Evolutionary conservation across 1,140 invertebrate genomes (phyloP).

Genomic region (Paraescarpia echinospica): DNA sequence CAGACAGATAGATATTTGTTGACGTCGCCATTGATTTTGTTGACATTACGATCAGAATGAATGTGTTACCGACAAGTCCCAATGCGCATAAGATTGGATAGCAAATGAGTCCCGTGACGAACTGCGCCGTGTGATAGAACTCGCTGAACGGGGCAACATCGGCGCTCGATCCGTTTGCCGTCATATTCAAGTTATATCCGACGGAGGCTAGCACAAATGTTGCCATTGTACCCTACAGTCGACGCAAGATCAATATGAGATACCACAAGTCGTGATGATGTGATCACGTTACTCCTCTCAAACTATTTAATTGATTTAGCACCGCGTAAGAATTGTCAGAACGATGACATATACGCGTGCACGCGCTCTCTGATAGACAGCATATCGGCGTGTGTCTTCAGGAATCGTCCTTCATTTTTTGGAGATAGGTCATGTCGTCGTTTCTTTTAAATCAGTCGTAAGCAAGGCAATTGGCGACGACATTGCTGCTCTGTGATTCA

Average conservation of each 20-base stretch:
- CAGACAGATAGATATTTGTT: conserved; percentile 74
- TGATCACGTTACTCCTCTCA: background rate
- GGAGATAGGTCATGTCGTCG: background rate
- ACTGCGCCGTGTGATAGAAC: conserved; percentile 48
- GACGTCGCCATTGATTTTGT: conserved; percentile 72
- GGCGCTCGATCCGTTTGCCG: background rate
- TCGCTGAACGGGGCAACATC: conserved; percentile 31
- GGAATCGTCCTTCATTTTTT: background rate
- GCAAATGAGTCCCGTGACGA: conserved; percentile 60
- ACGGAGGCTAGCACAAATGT: background rate
- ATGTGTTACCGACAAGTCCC: conserved; percentile 71
- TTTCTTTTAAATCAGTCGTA: background rate
- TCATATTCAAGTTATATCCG: background rate
- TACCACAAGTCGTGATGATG: background rate
- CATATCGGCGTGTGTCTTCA: background rate
- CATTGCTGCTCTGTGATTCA: background rate
- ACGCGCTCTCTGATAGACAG: background rate
- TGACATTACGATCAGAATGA: conserved; percentile 74
- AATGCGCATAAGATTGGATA: conserved; percentile 71
- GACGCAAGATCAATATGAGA: background rate
- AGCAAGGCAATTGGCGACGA: background rate
- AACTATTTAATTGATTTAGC: background rate
- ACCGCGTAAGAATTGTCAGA: background rate
- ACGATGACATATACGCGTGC: background rate
- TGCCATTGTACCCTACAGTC: background rate